Conservation (phyloP, 37 sponge, comb jelly and placozoan species). For the Cladorhizidae sp. region DNA sequence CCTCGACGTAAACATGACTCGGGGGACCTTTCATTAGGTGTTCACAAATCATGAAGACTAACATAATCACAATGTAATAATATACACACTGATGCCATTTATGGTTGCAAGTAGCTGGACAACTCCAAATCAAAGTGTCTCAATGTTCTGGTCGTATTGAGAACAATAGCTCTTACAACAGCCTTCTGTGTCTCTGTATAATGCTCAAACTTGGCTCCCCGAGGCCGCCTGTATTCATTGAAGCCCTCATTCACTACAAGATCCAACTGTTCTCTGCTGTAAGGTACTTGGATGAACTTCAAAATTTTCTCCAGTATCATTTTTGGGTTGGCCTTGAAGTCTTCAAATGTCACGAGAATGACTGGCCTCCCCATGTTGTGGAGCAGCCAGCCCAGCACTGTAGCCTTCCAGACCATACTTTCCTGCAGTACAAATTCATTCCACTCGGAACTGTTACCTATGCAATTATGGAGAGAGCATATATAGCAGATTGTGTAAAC, state of each 20-base stretch:
- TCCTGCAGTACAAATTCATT: slow-evolving; percentile 14
- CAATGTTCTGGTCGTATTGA: not conserved
- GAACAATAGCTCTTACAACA: slow-evolving; percentile 1
- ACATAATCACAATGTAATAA: too few species aligned
- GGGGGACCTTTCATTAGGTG: too few species aligned
- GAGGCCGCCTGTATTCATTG: slow-evolving; percentile 19
- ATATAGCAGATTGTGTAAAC: too few species aligned
- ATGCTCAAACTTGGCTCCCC: slow-evolving; percentile 19
- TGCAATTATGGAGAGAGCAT: not conserved
- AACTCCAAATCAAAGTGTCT: not conserved
- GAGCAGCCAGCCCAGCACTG: slow-evolving; percentile 24
- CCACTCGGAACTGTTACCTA: slow-evolving; percentile 35
- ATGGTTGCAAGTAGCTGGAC: slow-evolving; percentile 1
- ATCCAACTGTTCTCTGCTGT: slow-evolving; percentile 15
- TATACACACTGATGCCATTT: not conserved
- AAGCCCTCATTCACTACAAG: slow-evolving; percentile 16
- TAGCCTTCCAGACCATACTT: slow-evolving; percentile 18
- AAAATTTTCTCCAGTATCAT: slow-evolving; percentile 16
- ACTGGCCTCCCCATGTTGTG: slow-evolving; percentile 31
- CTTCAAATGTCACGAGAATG: slow-evolving; percentile 34
- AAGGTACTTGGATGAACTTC: slow-evolving; percentile 34
- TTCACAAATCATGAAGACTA: too few species aligned
- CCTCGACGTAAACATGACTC: too few species aligned
- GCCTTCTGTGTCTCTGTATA: slow-evolving; percentile 25
- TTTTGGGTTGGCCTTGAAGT: not conserved